phyloP scores from a whole-genome alignment of 2,888 invertebrate genomes.

The Matsumyia berberina region DNA sequence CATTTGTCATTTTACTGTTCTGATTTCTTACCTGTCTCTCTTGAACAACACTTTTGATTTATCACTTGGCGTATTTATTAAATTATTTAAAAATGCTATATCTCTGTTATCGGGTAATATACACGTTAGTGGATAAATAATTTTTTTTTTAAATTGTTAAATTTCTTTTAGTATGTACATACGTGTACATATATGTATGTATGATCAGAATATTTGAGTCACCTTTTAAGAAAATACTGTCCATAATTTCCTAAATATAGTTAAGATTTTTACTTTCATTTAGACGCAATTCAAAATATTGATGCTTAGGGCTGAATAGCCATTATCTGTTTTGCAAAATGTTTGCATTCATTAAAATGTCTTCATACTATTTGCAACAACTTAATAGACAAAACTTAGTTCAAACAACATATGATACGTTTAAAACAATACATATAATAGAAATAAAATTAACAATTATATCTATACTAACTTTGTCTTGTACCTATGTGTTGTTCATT shows the following conservation, averaged over 20 bases:
- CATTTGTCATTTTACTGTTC: too few species aligned
- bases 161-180: conserved; percentile 3
- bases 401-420: conserved; percentile 12
- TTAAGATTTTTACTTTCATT: conserved; percentile 34
- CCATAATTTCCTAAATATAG: conserved; percentile 17
- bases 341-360: conserved; percentile 1
- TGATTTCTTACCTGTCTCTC: neutral
- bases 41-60: neutral
- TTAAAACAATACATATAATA: conserved; percentile 18
- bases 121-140: neutral
- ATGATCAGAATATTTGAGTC: neutral
- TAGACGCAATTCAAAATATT: conserved; percentile 24
- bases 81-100: neutral
- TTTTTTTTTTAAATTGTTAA: neutral
- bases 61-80: neutral
- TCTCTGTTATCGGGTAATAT: too few species aligned
- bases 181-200: too few species aligned
- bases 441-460: conserved; percentile 20
- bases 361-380: neutral
- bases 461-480: conserved; percentile 11
- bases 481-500: conserved; percentile 40
- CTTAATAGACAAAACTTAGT: conserved; percentile 17
- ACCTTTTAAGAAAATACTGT: conserved; percentile 21
- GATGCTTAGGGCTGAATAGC: conserved; percentile 31
- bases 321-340: conserved; percentile 19